Percentiles rank a stretch among this genome's conserved stretches.
Evolutionary conservation across 2,888 invertebrate genomes (phyloP).

Genomic region (Rhagonycha fulva): DNA sequence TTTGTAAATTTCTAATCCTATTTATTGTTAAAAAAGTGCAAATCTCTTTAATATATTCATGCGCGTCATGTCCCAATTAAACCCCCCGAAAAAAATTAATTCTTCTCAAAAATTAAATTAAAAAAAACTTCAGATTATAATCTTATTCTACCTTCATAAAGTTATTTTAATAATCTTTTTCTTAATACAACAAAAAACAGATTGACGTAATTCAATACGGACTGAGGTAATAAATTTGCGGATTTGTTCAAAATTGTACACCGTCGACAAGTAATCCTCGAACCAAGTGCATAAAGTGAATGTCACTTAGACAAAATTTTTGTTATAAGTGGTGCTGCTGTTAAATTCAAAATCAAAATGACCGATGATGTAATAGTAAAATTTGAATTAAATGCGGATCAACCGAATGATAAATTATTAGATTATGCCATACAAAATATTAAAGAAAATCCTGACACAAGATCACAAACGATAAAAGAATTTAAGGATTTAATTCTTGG

Average conservation of each 20-base stretch:
- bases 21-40: too few relatives aligned
- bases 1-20: too few relatives aligned
- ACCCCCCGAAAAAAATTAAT: too few relatives aligned
- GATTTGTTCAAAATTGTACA: conserved; percentile 1
- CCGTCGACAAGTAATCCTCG: conserved; percentile 16
- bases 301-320: not conserved
- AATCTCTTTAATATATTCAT: too few relatives aligned
- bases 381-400: conserved; percentile 65
- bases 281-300: conserved; percentile 13
- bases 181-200: too few relatives aligned
- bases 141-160: too few relatives aligned
- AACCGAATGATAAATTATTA: conserved; percentile 67
- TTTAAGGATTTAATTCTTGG: conserved; percentile 76
- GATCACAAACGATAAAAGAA: conserved; percentile 68
- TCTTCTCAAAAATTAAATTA: too few relatives aligned
- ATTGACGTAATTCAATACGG: too few relatives aligned
- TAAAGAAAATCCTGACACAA: conserved; percentile 73
- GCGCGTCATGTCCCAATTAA: too few relatives aligned
- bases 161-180: too few relatives aligned
- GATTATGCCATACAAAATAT: conserved; percentile 69
- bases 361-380: conserved; percentile 51
- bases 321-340: not conserved
- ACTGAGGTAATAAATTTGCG: not conserved
- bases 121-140: too few relatives aligned
- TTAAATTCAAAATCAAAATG: conserved; percentile 6